phyloP scores from a whole-genome alignment of 2,797 vertebrate species.

The Nannoperca obscura region DNA sequence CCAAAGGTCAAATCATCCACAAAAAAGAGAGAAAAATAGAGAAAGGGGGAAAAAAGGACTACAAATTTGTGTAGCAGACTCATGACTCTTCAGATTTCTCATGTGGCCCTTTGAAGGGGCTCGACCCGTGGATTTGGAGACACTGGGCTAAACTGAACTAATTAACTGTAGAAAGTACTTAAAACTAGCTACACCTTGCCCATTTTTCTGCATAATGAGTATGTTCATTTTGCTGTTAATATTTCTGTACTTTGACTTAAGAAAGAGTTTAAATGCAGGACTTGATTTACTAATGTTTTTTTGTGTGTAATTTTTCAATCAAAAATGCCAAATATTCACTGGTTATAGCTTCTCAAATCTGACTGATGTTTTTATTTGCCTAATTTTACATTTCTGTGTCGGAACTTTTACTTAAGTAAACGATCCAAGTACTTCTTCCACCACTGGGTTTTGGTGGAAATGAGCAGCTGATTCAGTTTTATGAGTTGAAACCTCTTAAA shows the following conservation, averaged over 20 bases:
- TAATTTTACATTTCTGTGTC: not conserved
- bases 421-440: not conserved
- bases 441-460: not conserved
- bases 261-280: not conserved
- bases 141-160: not conserved
- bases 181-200: not conserved
- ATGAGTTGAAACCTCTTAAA: not conserved
- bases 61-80: not conserved
- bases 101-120: not conserved
- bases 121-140: fast-evolving
- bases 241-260: not conserved
- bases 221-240: not conserved
- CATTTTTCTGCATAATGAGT: not conserved
- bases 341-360: not conserved
- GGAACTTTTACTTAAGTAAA: not conserved
- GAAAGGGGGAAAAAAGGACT: not conserved
- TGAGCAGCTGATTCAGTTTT: not conserved
- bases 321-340: not conserved
- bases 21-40: no score
- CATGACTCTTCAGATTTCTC: not conserved
- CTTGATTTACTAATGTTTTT: not conserved
- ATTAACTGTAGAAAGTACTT: not conserved
- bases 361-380: not conserved
- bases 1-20: not conserved
- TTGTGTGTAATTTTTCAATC: not conserved